Base-by-base conservation (phyloP, 2,888 invertebrate species). In the Chirona hameri region DNA sequence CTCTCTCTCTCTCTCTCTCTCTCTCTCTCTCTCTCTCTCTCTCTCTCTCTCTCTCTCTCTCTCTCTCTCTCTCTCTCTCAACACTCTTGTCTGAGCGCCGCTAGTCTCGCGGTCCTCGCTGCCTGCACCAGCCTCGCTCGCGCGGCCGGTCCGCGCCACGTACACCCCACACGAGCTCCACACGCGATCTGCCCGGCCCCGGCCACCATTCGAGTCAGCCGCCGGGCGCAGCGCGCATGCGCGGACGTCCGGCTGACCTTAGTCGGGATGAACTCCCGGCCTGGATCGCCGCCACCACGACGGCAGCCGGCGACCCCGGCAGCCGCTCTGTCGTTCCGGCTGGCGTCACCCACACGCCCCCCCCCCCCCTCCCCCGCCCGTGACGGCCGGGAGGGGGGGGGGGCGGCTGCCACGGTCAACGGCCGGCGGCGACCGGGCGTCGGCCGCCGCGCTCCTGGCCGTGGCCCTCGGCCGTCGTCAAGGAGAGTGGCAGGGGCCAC, bases 251-350 rank as follows among this genome's bases (percentile, higher is more conserved):
- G 39, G 31, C 76, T 76, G 76, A 76, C 76, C 76, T 76, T 39
- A 31, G 76, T 29, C 21, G 76, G 76, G 76, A 76, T 76, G 76
- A 76, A 76, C 76, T 39, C 39, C 76, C 76, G 76, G 76, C 76
- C 76, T 76, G 76, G 76, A 76, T 76, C 18, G 31, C 9, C 72
- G 31, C 27, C 18, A 72, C 72, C 72, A 31, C 72, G 31, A 72
- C 72, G 31, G 18, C 29, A 31, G 15, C 72, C 52, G 52, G 72
- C 72, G 31, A 31, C 72, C 5, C 21, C 18, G 21, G 29, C 5
- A 12, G 31, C n/a, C 15, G 29, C 12, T n/a, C 69, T 7, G 29
- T 29, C 29, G 69, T 69, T 69, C 69, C 69, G 27, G 12, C 14
- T 15, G 69, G 14, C n/a, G 29, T 10, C 29, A 15, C 69, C 69